Conservation (phyloP, 2,888 invertebrate genomes). For the Strigamia maritima region DNA sequence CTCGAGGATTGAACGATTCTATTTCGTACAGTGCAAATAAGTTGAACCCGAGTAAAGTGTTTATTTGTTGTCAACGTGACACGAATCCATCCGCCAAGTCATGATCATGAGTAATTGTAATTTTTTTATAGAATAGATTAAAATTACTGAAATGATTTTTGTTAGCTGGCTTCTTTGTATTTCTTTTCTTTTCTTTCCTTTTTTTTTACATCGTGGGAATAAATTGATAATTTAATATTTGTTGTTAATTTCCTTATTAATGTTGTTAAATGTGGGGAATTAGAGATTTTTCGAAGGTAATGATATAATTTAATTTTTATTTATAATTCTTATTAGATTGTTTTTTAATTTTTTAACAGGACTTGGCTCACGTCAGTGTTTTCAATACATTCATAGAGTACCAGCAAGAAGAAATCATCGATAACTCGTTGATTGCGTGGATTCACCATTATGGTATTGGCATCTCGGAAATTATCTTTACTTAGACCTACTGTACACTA, state of each 20-base stretch:
- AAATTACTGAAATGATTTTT: not conserved
- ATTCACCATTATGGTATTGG: conserved; percentile 50
- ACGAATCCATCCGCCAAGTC: not conserved
- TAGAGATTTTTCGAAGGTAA: too few relatives aligned
- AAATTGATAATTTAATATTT: not conserved
- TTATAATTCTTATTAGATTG: too few relatives aligned
- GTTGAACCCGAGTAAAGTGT: not conserved
- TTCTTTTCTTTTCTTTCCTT: not conserved
- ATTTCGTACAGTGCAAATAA: not conserved
- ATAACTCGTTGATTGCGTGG: conserved; percentile 13
- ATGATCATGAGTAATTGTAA: not conserved
- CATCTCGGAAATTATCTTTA: conserved; percentile 70
- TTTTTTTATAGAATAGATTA: not conserved
- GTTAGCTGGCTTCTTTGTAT: not conserved
- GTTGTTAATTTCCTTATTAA: too few relatives aligned
- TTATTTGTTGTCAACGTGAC: not conserved
- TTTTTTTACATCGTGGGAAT: not conserved
- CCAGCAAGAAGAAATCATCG: conserved; percentile 1
- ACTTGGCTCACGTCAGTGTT: not conserved
- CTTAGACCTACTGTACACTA: conserved; percentile 80
- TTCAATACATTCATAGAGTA: not conserved
- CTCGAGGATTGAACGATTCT: not conserved
- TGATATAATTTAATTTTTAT: too few relatives aligned
- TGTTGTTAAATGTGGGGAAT: too few relatives aligned
- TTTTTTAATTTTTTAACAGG: not conserved